Evolutionary conservation across 2,797 vertebrate genomes (phyloP).

Genomic region (Siniperca scherzeri): DNA sequence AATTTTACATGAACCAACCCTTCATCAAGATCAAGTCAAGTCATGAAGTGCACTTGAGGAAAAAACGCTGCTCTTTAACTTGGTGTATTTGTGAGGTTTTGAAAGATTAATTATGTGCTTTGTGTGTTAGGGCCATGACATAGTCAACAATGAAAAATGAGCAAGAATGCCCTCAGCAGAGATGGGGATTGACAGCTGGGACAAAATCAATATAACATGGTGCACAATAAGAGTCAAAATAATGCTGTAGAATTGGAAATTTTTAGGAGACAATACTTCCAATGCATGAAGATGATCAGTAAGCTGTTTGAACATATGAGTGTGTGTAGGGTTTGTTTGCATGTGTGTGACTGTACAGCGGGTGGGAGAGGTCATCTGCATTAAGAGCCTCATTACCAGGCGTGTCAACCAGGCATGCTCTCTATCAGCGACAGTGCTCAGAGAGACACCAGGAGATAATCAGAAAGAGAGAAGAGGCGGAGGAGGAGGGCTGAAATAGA

Average conservation of each 20-base stretch:
- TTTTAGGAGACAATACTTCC: conserved; percentile 6
- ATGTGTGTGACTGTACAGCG: neutral
- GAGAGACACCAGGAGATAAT: conserved; percentile 77
- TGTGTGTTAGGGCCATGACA: conserved; percentile 39
- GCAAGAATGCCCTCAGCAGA: conserved; percentile 36
- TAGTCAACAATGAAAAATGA: conserved; percentile 61
- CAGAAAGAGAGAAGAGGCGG: conserved; percentile 59
- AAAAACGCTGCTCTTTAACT: conserved; percentile 1
- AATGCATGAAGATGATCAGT: neutral
- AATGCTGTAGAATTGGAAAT: conserved; percentile 9
- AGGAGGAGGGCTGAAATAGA: conserved; percentile 50
- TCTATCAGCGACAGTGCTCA: conserved; percentile 72
- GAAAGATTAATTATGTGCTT: conserved; percentile 43
- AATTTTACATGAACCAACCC: conserved; percentile 4
- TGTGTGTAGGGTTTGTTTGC: conserved; percentile 14
- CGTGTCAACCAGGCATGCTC: conserved; percentile 79
- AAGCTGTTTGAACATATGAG: neutral
- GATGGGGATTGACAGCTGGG: conserved; percentile 47
- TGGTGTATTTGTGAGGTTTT: conserved; percentile 21
- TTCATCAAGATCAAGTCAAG: conserved; percentile 30
- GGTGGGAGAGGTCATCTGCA: conserved; percentile 77
- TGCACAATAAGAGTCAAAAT: conserved; percentile 37
- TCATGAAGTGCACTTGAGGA: conserved; percentile 23
- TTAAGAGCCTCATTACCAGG: conserved; percentile 81
- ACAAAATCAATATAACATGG: conserved; percentile 45